Evolutionary conservation across 1,140 invertebrate genomes (phyloP).

Genomic region (Cydia strobilella): DNA sequence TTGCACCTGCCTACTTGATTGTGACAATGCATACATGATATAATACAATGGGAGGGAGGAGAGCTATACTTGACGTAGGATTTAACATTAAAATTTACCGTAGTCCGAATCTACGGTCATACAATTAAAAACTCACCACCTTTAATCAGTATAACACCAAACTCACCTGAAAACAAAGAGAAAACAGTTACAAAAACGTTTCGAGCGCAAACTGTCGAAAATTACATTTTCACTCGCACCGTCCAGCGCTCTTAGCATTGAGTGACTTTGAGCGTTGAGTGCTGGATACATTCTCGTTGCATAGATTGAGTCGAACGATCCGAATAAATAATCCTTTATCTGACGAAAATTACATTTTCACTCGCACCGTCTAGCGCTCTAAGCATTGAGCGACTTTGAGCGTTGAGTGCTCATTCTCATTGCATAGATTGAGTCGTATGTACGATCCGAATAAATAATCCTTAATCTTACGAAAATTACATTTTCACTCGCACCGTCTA

Average conservation of each 20-base stretch:
- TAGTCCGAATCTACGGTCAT: not conserved
- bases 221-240: not conserved
- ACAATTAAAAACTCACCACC: slow-evolving; percentile 1
- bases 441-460: too few species aligned
- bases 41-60: too few species aligned
- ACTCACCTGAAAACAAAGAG: slow-evolving; percentile 14
- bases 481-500: not conserved
- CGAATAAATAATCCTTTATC: too few species aligned
- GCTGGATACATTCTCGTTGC: not conserved
- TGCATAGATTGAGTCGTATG: too few species aligned
- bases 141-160: not conserved
- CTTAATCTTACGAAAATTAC: not conserved
- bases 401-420: not conserved
- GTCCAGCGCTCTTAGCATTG: slow-evolving; percentile 14
- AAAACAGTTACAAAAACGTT: not conserved
- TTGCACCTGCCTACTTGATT: too few species aligned
- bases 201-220: slow-evolving; percentile 8
- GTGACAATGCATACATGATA: too few species aligned
- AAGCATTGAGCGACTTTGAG: slow-evolving; percentile 3
- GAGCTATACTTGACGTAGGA: too few species aligned
- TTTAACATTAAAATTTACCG: too few species aligned
- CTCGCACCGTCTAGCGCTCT: slow-evolving; percentile 6
- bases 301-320: too few species aligned
- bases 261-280: slow-evolving; percentile 10
- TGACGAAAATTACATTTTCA: not conserved